Conservation (phyloP, 2,888 invertebrate genomes). For the Dasypogon diadema region DNA sequence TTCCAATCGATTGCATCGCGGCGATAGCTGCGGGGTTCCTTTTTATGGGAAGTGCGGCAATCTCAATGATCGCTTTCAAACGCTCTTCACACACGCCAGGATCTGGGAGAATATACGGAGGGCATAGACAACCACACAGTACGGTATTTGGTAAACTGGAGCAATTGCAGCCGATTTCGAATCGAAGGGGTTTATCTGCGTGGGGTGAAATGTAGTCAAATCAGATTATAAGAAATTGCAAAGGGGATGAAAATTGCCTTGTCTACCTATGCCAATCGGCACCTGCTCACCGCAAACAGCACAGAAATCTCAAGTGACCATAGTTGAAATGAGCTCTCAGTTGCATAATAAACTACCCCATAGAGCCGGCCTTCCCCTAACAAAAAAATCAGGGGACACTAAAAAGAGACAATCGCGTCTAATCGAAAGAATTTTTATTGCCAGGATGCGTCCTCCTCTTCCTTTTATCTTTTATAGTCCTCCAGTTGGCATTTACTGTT, state of each 20-base stretch:
- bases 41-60: neutral
- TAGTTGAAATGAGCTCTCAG: neutral
- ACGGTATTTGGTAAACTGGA: neutral
- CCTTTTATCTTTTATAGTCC: slow-evolving; percentile 36
- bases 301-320: neutral
- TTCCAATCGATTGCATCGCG: neutral
- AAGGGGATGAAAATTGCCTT: neutral
- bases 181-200: neutral
- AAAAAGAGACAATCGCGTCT: slow-evolving; percentile 45
- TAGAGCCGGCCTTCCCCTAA: slow-evolving; percentile 5
- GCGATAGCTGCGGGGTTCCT: neutral
- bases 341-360: slow-evolving; percentile 47
- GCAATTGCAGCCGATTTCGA: neutral
- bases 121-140: neutral
- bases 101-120: neutral
- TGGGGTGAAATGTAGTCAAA: too few species aligned
- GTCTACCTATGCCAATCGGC: neutral
- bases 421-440: slow-evolving; percentile 42
- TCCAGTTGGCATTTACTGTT: slow-evolving; percentile 43
- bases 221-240: neutral
- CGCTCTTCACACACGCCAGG: slow-evolving; percentile 3
- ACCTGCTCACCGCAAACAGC: too few species aligned
- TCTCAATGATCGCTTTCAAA: slow-evolving; percentile 6
- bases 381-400: slow-evolving; percentile 30
- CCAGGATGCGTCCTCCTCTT: slow-evolving; percentile 38